Percentiles rank a stretch among this genome's conserved stretches.
phyloP scores from a whole-genome alignment of 2,888 invertebrate species.

The Watsonalla cultraria region DNA sequence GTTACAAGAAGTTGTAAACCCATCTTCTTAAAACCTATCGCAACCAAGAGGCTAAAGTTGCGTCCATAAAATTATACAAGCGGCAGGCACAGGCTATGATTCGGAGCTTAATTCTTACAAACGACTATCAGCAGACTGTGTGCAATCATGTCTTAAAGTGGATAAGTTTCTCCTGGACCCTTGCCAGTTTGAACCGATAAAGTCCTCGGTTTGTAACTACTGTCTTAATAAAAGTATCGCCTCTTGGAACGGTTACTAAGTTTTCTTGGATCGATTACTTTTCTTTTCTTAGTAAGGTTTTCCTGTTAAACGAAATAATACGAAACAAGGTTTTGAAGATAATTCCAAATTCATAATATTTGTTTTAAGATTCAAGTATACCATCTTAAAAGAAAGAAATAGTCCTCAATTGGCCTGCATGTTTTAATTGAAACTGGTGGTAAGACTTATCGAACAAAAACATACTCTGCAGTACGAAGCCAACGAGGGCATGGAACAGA shows the following conservation, averaged over 20 bases:
- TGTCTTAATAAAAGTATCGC: slow-evolving; percentile 28
- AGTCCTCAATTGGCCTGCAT: too few relatives aligned
- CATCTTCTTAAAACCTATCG: neutral
- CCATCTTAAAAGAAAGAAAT: too few relatives aligned
- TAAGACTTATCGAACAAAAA: too few relatives aligned
- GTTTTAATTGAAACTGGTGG: too few relatives aligned
- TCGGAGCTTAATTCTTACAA: slow-evolving; percentile 1
- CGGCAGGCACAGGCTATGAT: neutral
- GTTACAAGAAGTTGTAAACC: neutral
- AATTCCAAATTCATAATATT: neutral
- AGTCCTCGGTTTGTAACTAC: slow-evolving; percentile 30
- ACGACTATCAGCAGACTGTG: slow-evolving; percentile 26
- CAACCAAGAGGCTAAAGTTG: neutral
- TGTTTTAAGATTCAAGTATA: too few relatives aligned
- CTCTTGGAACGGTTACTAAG: slow-evolving; percentile 7
- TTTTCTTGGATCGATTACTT: neutral
- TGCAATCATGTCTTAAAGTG: slow-evolving; percentile 52
- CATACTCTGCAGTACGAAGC: slow-evolving; percentile 13
- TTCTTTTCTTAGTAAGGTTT: neutral
- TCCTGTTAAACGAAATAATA: neutral
- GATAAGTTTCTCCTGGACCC: slow-evolving; percentile 48
- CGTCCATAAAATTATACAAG: neutral
- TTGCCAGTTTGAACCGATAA: slow-evolving; percentile 43
- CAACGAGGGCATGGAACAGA: slow-evolving; percentile 11
- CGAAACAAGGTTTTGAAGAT: neutral